Evolutionary conservation across 2,113 vertebrate species (phyloP).

Genomic region (Mirounga angustirostris): DNA sequence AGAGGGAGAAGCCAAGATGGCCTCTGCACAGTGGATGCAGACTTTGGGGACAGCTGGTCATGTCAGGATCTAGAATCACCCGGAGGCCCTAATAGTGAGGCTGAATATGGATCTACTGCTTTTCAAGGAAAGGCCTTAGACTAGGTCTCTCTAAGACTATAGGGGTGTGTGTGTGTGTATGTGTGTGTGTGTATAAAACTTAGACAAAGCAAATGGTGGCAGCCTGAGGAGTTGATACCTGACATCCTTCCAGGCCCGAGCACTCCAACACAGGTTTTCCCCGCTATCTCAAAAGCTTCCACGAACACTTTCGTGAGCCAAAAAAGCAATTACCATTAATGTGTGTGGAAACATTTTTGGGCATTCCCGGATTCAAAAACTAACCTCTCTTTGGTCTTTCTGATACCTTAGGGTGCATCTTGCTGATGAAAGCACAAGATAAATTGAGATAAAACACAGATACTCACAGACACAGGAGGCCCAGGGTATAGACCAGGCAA

Average conservation of each 20-base stretch:
- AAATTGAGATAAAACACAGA: not conserved
- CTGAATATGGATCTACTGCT: not conserved
- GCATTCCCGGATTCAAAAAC: not conserved
- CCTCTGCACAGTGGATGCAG: not conserved
- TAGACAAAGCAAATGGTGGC: not conserved
- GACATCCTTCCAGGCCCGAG: too few species aligned
- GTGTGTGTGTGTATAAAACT: not conserved
- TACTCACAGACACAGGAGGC: not conserved
- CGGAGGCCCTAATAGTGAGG: rapidly evolving
- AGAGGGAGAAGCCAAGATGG: not conserved
- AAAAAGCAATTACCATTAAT: not conserved
- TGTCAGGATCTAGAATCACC: not conserved
- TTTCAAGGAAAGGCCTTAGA: not conserved
- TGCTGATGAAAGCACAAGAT: not conserved
- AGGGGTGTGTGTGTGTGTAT: not conserved
- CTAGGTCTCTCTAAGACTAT: not conserved
- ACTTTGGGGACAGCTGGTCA: not conserved
- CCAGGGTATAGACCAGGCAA: not conserved
- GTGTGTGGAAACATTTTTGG: not conserved
- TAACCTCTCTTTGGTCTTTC: not conserved
- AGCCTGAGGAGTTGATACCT: not conserved
- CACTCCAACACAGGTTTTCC: not conserved
- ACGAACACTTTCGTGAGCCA: not conserved
- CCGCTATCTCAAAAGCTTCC: not conserved
- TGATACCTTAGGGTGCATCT: not conserved